Percentiles rank a stretch among this genome's conserved stretches.
Evolutionary conservation across 2,888 invertebrate genomes (phyloP).

Genomic region (Drosophila kuntzei): DNA sequence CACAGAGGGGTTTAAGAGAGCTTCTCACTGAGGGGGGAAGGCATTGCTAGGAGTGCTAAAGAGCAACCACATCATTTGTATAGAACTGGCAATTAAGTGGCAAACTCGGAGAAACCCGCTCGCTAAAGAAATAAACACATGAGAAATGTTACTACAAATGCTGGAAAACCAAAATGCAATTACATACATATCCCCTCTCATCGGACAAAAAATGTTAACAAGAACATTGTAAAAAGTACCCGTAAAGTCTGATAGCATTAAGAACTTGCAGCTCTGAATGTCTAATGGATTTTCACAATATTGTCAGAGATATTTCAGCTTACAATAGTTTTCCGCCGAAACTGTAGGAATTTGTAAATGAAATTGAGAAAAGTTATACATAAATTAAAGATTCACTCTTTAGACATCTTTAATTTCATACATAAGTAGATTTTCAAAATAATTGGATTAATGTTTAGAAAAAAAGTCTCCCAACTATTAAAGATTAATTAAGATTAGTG

Average conservation of each 20-base stretch:
- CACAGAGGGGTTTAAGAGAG: constrained; percentile 13
- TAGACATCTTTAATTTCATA: too few species aligned
- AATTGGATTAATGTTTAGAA: too few species aligned
- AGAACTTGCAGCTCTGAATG: neutral
- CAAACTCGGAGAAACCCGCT: constrained; percentile 2
- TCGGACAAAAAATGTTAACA: neutral
- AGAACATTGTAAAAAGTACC: neutral
- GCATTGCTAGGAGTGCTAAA: neutral
- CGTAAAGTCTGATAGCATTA: constrained; percentile 9
- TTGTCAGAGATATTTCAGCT: neutral
- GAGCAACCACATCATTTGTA: constrained; percentile 63
- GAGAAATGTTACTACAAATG: constrained; percentile 31
- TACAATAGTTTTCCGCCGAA: neutral
- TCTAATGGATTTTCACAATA: constrained; percentile 2
- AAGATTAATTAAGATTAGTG: too few species aligned
- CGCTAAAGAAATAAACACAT: constrained; percentile 22
- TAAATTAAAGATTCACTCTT: neutral
- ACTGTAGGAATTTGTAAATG: neutral
- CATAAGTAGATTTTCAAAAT: too few species aligned
- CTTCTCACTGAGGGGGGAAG: neutral
- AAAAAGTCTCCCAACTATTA: too few species aligned
- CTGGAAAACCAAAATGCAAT: constrained; percentile 26
- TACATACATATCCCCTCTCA: constrained; percentile 6
- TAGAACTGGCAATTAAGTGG: constrained; percentile 63
- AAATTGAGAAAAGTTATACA: neutral